Evolutionary conservation across 2,797 vertebrate species (phyloP), one percentile per base, ranked within the genome.

Genomic region (Xiphophorus birchmanni): DNA sequence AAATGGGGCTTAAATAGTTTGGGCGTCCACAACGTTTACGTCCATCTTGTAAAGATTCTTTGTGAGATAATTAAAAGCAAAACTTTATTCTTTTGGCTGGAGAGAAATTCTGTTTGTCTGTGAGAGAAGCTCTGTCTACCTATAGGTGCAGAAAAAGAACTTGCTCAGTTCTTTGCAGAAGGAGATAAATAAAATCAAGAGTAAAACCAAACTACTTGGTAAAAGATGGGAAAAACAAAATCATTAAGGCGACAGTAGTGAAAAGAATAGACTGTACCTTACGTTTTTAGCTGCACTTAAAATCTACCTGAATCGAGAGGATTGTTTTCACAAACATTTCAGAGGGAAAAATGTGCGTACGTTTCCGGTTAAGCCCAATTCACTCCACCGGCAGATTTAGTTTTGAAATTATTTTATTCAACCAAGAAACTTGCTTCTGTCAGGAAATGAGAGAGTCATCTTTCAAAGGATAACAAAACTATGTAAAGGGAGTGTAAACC

Each of bases 51-150:
- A 47, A 86, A 67, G 44, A 13, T 32, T 63, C 3, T n/a, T 76
- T 74, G 7, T 81, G 29, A 78, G 73, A 71, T 3, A 60, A 54
- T 54, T 37, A 13, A 63, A 74, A 44, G 2, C 45, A 76, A 45
- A 21, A 58, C 78, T 54, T 80, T 80, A 35, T 26, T 50, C 79
- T 40, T 18, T 63, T 67, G 21, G 54, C 12, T 58, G 48, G 37
- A 50, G 72, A 11, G 21, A 84, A 82, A 73, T 80, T 11, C 1
- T 90, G 86, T 63, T 5, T 77, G 37, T 81, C 78, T 80, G 0
- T 78, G 23, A 79, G 58, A 63, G 60, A 18, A 32, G 5, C 15
- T 63, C 15, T 63, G 23, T 67, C 72, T 37, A 37, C 80, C 58
- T 75, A 50, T 10, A 54, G 73, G 82, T 80, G 80, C 23, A 40